Percentiles rank a stretch among this genome's conserved stretches.
Conservation (phyloP, 2,888 invertebrate species). For the Iphiclides podalirius region DNA sequence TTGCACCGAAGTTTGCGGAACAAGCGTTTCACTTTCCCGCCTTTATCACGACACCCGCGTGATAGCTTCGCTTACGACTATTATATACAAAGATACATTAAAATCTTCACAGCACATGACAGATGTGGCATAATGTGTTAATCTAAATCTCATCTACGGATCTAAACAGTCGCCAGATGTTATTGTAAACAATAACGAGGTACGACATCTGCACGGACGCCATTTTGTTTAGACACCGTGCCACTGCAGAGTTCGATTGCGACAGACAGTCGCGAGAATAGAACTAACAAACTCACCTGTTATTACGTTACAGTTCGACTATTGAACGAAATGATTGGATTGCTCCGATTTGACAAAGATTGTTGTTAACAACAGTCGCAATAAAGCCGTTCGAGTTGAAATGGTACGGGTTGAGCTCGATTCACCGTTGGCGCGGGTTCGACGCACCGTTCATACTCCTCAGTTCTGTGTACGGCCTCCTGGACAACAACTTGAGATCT, state of each 20-base stretch:
- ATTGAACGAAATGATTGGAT: no score
- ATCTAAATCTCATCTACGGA: no score
- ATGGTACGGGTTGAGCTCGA: constrained; percentile 29
- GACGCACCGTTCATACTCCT: constrained; percentile 62
- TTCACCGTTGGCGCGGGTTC: constrained; percentile 54
- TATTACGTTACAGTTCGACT: no score
- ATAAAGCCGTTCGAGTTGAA: constrained; percentile 21
- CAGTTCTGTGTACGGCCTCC: constrained; percentile 65
- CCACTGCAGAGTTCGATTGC: constrained; percentile 22
- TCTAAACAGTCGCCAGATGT: constrained; percentile 9
- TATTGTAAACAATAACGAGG: constrained; percentile 17
- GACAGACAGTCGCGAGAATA: constrained; percentile 8
- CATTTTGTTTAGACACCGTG: constrained; percentile 13
- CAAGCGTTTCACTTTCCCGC: background rate
- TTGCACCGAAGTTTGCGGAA: constrained; percentile 12
- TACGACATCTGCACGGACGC: constrained; percentile 17
- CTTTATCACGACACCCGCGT: background rate
- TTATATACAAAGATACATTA: constrained; percentile 14
- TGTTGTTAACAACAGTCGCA: no score
- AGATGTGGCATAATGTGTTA: constrained; percentile 8
- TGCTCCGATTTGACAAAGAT: no score
- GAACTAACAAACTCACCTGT: background rate
- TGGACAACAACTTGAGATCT: constrained; percentile 54
- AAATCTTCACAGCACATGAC: constrained; percentile 23
- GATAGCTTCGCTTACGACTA: constrained; percentile 5